Percentiles rank a stretch among this genome's conserved stretches.
Conservation (phyloP, 2,888 invertebrate genomes). For the Epinotia ramella region DNA sequence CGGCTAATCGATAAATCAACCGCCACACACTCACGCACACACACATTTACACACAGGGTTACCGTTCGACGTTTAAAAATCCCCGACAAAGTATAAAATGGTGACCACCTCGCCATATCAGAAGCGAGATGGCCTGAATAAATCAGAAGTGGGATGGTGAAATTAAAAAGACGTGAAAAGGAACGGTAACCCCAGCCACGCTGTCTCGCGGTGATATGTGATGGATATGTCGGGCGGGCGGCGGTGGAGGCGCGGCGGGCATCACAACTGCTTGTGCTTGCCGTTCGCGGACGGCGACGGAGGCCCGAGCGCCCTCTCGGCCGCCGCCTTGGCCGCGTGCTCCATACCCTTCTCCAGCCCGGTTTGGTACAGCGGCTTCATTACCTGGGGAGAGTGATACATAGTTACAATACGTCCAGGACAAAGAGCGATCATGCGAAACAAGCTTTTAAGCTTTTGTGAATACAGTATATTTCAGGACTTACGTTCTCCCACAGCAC, state of each 20-base stretch:
- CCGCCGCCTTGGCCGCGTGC: slow-evolving; percentile 92
- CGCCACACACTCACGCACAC: slow-evolving; percentile 9
- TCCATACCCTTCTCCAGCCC: slow-evolving; percentile 93
- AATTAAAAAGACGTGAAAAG: neutral
- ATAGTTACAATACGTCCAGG: neutral
- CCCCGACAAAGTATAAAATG: neutral
- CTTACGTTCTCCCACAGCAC: slow-evolving; percentile 96
- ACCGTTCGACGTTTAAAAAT: neutral
- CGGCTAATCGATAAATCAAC: slow-evolving; percentile 10
- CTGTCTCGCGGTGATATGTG: neutral
- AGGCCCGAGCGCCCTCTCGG: slow-evolving; percentile 87
- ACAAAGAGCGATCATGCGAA: neutral
- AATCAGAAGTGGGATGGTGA: slow-evolving; percentile 11
- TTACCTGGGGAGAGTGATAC: slow-evolving; percentile 84
- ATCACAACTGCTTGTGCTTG: slow-evolving; percentile 87
- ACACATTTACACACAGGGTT: neutral
- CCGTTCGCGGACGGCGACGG: slow-evolving; percentile 79
- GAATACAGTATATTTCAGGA: slow-evolving; percentile 51
- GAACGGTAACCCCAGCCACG: neutral
- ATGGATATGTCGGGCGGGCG: slow-evolving; percentile 24
- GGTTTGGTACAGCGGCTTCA: slow-evolving; percentile 93
- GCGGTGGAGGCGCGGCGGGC: slow-evolving; percentile 51
- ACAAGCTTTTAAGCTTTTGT: neutral
- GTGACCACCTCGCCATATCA: neutral
- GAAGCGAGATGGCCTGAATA: neutral